Conservation (phyloP, 2,888 invertebrate species). For the Formica aserva region DNA sequence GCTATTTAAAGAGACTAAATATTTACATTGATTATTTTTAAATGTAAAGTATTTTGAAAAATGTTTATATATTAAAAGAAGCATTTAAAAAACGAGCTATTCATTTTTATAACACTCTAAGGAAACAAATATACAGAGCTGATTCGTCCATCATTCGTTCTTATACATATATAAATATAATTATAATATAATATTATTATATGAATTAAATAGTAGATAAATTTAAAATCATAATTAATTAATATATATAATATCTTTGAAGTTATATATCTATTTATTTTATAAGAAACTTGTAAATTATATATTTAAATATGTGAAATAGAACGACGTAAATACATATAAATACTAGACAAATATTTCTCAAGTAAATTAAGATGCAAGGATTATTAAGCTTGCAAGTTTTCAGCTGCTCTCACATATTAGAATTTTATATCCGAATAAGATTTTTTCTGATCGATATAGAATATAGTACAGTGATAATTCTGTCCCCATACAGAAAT, state of each 20-base stretch:
- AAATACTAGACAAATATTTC: neutral
- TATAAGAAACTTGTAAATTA: neutral
- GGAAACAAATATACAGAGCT: neutral
- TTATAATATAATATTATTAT: neutral
- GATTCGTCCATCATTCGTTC: neutral
- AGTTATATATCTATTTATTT: neutral
- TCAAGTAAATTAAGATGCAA: constrained; percentile 25
- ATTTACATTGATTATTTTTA: neutral
- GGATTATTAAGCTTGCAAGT: constrained; percentile 75
- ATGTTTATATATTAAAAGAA: neutral
- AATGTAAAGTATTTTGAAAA: neutral
- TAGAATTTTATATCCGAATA: constrained; percentile 71
- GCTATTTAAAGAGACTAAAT: neutral
- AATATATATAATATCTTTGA: neutral
- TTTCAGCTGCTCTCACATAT: constrained; percentile 76
- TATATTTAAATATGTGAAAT: neutral
- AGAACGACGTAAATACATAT: neutral
- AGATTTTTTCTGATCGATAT: constrained; percentile 4
- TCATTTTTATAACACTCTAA: neutral
- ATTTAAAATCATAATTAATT: neutral
- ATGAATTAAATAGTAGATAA: constrained; percentile 3
- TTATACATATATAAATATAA: neutral
- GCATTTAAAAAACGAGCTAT: neutral
- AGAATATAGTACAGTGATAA: neutral
- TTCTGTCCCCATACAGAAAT: neutral